Conservation (phyloP, 2,113 vertebrate genomes). For the Apus apus region DNA sequence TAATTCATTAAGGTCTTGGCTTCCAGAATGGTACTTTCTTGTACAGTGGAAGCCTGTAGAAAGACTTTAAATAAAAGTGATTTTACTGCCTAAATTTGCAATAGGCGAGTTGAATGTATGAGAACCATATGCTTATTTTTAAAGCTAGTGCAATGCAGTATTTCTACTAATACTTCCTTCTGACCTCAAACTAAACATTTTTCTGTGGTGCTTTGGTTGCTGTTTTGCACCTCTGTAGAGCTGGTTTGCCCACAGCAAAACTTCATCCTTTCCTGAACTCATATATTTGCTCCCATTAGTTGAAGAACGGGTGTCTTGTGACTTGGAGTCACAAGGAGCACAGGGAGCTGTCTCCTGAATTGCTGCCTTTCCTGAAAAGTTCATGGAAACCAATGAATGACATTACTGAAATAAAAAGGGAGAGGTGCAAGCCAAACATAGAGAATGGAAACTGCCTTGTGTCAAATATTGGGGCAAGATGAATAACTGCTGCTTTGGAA, state of each 20-base stretch:
- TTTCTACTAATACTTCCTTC: background rate
- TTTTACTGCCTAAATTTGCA: background rate
- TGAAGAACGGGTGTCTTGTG: background rate
- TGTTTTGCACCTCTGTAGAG: background rate
- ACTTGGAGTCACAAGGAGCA: background rate
- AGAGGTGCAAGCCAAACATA: background rate
- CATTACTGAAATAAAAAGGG: background rate
- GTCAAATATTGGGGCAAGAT: background rate
- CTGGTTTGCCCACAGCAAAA: background rate
- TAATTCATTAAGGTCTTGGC: background rate
- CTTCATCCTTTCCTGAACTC: background rate
- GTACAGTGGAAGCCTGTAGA: background rate
- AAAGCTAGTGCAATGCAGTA: background rate
- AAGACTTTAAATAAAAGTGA: background rate
- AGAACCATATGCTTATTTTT: background rate
- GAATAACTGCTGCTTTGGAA: background rate
- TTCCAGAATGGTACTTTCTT: background rate
- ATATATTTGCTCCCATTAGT: background rate
- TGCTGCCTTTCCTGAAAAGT: background rate
- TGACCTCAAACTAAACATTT: background rate
- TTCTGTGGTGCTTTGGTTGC: background rate
- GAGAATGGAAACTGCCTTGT: background rate
- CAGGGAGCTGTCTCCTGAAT: background rate
- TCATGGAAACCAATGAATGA: background rate
- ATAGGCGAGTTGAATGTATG: background rate